A percentile compares a stretch with the other conserved stretches of the same genome.
Evolutionary conservation across 2,888 invertebrate genomes (phyloP).

Genomic region (Volucella inanis): DNA sequence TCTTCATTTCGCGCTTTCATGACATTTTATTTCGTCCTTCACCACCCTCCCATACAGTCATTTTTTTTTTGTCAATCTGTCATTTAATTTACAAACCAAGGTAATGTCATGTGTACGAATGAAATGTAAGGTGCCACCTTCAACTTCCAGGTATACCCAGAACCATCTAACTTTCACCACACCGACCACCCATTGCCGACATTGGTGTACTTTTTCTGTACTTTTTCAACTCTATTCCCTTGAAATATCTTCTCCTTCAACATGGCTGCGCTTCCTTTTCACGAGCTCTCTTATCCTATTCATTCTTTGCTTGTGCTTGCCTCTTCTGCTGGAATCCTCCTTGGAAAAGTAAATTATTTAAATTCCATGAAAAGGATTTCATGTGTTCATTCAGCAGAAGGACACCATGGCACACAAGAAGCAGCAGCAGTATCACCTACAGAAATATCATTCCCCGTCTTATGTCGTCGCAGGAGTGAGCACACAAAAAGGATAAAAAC

Average conservation of each 20-base stretch:
- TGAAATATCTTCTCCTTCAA: conserved; percentile 60
- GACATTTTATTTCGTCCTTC: conserved; percentile 14
- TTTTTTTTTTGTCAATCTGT: conserved; percentile 17
- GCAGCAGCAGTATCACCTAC: not conserved
- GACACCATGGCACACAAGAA: not conserved
- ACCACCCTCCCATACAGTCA: not conserved
- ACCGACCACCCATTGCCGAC: conserved; percentile 32
- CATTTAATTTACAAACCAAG: conserved; percentile 50
- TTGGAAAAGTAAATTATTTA: conserved; percentile 72
- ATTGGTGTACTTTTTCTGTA: conserved; percentile 16
- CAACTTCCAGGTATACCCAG: not conserved
- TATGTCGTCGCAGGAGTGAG: conserved; percentile 1
- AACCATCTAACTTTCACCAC: not conserved
- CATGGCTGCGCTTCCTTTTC: conserved; percentile 59
- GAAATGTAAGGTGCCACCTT: conserved; percentile 14
- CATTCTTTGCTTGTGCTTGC: conserved; percentile 28
- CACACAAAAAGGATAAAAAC: conserved; percentile 38
- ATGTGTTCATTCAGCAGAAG: conserved; percentile 56
- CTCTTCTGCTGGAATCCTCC: conserved; percentile 40
- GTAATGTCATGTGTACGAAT: conserved; percentile 48
- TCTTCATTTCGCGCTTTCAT: conserved; percentile 41
- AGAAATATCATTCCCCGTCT: conserved; percentile 31
- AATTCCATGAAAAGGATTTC: conserved; percentile 72
- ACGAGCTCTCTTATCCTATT: conserved; percentile 40
- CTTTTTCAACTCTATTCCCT: conserved; percentile 7